Evolutionary conservation across 2,888 invertebrate genomes (phyloP), one percentile per base, ranked within the genome.

Genomic region (Leptopilina syphax): DNA sequence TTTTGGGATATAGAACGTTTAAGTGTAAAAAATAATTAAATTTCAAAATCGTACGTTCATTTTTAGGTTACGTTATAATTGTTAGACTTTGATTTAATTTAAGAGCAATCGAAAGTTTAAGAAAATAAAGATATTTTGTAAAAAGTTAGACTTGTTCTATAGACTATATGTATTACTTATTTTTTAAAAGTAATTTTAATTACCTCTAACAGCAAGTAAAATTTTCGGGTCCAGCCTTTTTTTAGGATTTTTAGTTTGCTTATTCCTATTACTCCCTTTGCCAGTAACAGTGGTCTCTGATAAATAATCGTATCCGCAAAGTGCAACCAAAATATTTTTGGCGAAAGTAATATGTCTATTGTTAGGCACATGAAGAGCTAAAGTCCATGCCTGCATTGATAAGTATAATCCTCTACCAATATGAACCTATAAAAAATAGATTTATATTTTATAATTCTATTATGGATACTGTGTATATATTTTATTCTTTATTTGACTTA

Each of bases 291-390:
- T 65, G 8, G 65, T 65, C 4, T 8, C 34, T 2, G 27, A 13
- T 12, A 65, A 18, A 34, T 65, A 27, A 27, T 65, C 65, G 18
- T 34, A 65, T 10, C 65, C 27, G 12, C 65, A 65, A 27, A 65
- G 27, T 24, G 65, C 65, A 27, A 65, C 65, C 27, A 65, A 27
- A 65, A 65, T 65, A 65, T 65, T 65, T 65, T 65, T 65, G 27
- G 65, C 65, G 18, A 65, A 65, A 65, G 65, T 65, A 65, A 65
- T 12, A 27, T 65, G 24, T 18, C 65, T 65, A 27, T 24, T 65
- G 27, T 65, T 65, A 12, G 65, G 65, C 9, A 65, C 65, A 27
- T 65, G 24, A 27, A 65, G 27, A 27, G 65, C 65, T 27, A 65
- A 65, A 65, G 27, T 65, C 65, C 27, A 65, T 27, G 65, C 65